phyloP scores from a whole-genome alignment of 1,140 invertebrate species.

The Potamilus streckersoni region DNA sequence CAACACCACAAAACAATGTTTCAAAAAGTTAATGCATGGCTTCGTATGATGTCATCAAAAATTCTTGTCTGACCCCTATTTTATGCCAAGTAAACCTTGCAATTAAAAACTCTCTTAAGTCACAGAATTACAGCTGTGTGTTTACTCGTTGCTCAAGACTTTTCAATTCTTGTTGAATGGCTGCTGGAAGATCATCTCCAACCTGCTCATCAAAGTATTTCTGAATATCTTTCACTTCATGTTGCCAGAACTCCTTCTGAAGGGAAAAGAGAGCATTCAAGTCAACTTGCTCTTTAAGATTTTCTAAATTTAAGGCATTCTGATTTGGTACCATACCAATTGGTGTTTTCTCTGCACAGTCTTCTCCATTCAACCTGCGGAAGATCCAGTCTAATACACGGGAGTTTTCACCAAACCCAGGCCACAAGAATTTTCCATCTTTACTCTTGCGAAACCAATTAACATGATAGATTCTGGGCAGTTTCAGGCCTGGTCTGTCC shows the following conservation, averaged over 20 bases:
- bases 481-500: conserved; percentile 68
- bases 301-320: conserved; percentile 52
- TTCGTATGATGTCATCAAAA: too few relatives aligned
- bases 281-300: conserved; percentile 54
- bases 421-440: conserved; percentile 93
- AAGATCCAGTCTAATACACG: conserved; percentile 96
- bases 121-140: conserved; percentile 26
- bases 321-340: conserved; percentile 64
- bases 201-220: conserved; percentile 95
- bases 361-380: conserved; percentile 82
- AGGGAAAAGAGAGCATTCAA: conserved; percentile 86
- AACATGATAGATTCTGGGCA: conserved; percentile 97
- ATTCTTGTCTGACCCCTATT: too few relatives aligned
- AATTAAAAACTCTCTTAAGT: neutral
- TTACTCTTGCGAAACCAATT: conserved; percentile 96
- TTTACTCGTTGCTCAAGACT: conserved; percentile 50
- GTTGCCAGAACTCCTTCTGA: conserved; percentile 91
- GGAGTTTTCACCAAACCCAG: conserved; percentile 96
- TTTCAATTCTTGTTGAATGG: conserved; percentile 53
- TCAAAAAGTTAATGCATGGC: too few relatives aligned
- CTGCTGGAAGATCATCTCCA: conserved; percentile 68
- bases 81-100: too few relatives aligned
- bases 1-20: too few relatives aligned
- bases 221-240: conserved; percentile 85
- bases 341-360: conserved; percentile 54